phyloP scores from a whole-genome alignment of 2,888 invertebrate species.

The Eumerus sabulonum region DNA sequence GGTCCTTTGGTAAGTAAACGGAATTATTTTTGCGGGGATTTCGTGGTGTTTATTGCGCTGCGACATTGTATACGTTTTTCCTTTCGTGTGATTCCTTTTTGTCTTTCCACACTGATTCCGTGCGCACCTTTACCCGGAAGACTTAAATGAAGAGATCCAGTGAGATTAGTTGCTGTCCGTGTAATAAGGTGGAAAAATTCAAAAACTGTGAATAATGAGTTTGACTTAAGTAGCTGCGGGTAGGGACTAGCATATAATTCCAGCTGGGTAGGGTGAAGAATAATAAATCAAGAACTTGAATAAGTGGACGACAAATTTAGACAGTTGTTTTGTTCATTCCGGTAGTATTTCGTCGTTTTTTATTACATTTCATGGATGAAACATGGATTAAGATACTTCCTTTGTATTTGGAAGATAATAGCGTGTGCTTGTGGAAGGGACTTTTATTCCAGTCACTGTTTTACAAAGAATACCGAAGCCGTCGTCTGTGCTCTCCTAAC shows the following conservation, averaged over 20 bases:
- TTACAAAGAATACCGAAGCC: no score
- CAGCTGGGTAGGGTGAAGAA: constrained; percentile 13
- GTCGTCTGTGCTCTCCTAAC: no score
- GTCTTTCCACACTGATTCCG: no score
- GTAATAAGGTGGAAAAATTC: constrained; percentile 50
- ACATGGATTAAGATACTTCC: no score
- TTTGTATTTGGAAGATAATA: no score
- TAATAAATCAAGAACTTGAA: constrained; percentile 3
- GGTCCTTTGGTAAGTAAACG: constrained; percentile 52
- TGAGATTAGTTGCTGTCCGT: constrained; percentile 44
- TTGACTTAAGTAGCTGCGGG: constrained; percentile 39
- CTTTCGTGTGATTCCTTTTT: constrained; percentile 1
- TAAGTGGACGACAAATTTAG: no score
- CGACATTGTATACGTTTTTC: constrained; percentile 34
- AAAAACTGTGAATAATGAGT: constrained; percentile 50
- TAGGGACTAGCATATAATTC: background rate
- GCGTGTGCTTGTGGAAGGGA: no score
- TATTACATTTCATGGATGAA: no score
- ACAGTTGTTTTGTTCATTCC: no score
- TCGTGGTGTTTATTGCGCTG: constrained; percentile 44
- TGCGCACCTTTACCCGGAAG: constrained; percentile 22
- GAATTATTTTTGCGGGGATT: constrained; percentile 47
- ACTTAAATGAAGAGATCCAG: constrained; percentile 50
- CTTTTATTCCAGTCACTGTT: no score
- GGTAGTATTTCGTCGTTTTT: no score